Evolutionary conservation across 2,888 invertebrate genomes (phyloP).

Genomic region (Chalcosyrphus nemorum): DNA sequence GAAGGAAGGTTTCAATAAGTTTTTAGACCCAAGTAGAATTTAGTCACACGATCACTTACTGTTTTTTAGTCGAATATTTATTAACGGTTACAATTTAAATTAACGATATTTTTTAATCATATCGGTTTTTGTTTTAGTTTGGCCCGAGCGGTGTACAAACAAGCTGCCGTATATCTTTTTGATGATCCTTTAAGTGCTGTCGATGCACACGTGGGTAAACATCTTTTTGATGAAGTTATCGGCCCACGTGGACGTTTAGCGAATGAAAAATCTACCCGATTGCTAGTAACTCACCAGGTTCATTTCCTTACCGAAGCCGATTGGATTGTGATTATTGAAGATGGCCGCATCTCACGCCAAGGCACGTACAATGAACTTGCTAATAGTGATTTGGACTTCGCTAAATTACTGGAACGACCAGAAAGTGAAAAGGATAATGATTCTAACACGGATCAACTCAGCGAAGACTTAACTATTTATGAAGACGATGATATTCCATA

Average conservation of each 20-base stretch:
- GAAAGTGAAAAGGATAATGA: conserved; percentile 72
- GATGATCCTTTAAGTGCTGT: conserved; percentile 92
- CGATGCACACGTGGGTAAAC: conserved; percentile 89
- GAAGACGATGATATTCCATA: conserved; percentile 82
- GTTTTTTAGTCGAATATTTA: too few relatives aligned
- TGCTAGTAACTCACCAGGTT: conserved; percentile 91
- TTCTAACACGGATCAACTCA: conserved; percentile 48
- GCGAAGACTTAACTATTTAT: conserved; percentile 70
- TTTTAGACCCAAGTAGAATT: too few relatives aligned
- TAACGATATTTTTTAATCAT: neutral
- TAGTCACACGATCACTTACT: too few relatives aligned
- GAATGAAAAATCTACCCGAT: conserved; percentile 84
- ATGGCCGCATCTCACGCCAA: conserved; percentile 82
- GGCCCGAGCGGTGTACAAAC: conserved; percentile 88
- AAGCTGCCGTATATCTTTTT: conserved; percentile 89
- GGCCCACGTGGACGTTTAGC: conserved; percentile 82
- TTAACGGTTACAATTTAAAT: neutral
- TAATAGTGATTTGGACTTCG: conserved; percentile 83
- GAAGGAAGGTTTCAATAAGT: too few relatives aligned
- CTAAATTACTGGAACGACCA: conserved; percentile 82
- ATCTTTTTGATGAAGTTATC: conserved; percentile 89
- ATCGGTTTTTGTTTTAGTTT: too few relatives aligned
- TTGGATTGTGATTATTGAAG: conserved; percentile 85
- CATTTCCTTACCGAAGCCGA: conserved; percentile 87
- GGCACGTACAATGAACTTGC: conserved; percentile 83